These are phyloP conservation scores for Tricholauxania praeusta DNA, from an alignment of 2,888 invertebrate genomes.

Conservation along the genomic window DNA sequence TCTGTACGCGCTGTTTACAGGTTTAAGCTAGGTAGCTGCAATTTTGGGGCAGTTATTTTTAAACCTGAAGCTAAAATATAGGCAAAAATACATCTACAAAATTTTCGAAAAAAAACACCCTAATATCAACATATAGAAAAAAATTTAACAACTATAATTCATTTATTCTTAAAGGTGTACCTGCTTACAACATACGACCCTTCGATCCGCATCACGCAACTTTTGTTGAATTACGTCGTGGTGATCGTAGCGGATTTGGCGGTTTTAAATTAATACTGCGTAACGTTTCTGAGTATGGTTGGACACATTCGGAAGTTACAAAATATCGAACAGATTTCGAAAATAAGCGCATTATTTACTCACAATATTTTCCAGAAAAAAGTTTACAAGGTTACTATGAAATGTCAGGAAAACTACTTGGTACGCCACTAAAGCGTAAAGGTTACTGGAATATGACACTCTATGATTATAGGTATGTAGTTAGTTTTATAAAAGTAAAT, in stretches of 20 bases:
- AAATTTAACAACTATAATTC: background rate
- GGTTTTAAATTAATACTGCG: slow-evolving; percentile 79
- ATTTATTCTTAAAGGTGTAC: slow-evolving; percentile 72
- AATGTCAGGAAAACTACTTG: slow-evolving; percentile 74
- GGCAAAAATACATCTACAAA: no score
- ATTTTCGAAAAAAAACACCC: no score
- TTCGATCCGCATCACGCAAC: slow-evolving; percentile 84
- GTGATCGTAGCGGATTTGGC: slow-evolving; percentile 73
- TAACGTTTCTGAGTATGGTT: slow-evolving; percentile 82
- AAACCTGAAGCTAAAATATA: no score
- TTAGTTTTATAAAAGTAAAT: background rate
- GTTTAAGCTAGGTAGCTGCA: no score
- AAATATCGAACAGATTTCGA: slow-evolving; percentile 79
- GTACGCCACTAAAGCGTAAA: slow-evolving; percentile 73
- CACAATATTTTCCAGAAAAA: slow-evolving; percentile 87
- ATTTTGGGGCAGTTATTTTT: no score
- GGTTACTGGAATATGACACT: slow-evolving; percentile 83
- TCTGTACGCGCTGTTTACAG: no score
- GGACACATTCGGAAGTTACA: slow-evolving; percentile 81
- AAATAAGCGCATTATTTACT: slow-evolving; percentile 77
- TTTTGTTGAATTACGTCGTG: slow-evolving; percentile 75
- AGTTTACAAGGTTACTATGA: slow-evolving; percentile 78
- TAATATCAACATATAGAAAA: no score
- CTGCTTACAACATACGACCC: slow-evolving; percentile 78
- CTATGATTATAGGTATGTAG: slow-evolving; percentile 72